Evolutionary conservation across 1,140 invertebrate species (phyloP), one percentile per base, ranked within the genome.

Genomic region (Lepidostoma basale): DNA sequence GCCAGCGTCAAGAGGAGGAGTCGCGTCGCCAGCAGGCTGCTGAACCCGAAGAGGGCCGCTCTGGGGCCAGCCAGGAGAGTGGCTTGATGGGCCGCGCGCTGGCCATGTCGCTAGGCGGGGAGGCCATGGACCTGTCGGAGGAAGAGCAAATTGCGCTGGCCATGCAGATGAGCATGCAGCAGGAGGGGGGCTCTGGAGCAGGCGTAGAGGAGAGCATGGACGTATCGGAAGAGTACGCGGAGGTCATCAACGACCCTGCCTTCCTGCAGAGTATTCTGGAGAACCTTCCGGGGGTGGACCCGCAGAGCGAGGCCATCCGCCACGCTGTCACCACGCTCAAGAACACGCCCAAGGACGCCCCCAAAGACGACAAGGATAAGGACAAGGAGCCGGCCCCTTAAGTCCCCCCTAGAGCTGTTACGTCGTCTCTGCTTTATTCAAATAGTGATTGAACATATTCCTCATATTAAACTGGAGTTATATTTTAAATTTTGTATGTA

Each of bases 111-210:
- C 86, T 97, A 70, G 93, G 93, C 0, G 74, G 79, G 18, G 82
- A 83, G 70, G 77, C 82, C 8, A 83, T 83, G 82, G 88, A 93
- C 66, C 95, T 99, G 92, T 94, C 95, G 45, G 97, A 99, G 83
- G 97, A 99, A 74, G 96, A 99, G 80, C 97, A 99, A 83, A 97
- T 99, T 75, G 96, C 95, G 42, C 96, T 98, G 80, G 97, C 97
- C 14, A 95, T 99, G 92, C 94, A 97, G 79, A 98, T 99, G 93
- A 98, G 96, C 5, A 95, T 99, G 91, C 85, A 83, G 62, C 91
- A 96, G 78, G 93, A 95, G 79, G 20, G n/a, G n/a, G n/a, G n/a
- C n/a, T n/a, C n/a, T n/a, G n/a, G n/a, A n/a, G n/a, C 90, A 52
- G 86, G 88, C 73, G 77, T 74, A 76, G 68, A 88, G 83, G 79